A percentile compares a stretch with the other conserved stretches of the same genome.
These are phyloP conservation scores for Stenopsyche tienmushanensis DNA, from an alignment of 1,140 invertebrate species.

Conservation along the genomic window DNA sequence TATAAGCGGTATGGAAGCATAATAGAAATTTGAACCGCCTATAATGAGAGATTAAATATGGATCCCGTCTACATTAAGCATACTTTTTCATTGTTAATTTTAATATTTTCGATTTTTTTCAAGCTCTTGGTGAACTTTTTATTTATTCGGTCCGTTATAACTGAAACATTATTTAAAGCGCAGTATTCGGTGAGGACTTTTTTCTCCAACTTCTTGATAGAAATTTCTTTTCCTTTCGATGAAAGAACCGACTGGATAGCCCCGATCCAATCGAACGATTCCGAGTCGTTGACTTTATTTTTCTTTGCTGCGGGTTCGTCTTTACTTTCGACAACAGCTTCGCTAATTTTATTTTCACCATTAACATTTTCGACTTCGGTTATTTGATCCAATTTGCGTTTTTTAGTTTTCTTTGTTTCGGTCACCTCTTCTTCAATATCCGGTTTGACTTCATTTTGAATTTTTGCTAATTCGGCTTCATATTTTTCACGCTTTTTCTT, in stretches of 20 bases:
- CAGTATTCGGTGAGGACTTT: constrained; percentile 37
- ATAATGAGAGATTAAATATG: too few species aligned
- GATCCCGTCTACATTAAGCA: too few species aligned
- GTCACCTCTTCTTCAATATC: constrained; percentile 38
- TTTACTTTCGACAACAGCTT: constrained; percentile 13
- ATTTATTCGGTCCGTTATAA: constrained; percentile 28
- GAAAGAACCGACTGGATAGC: constrained; percentile 25
- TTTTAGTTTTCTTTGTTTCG: constrained; percentile 43
- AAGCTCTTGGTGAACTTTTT: constrained; percentile 37
- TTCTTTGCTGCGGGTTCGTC: constrained; percentile 30
- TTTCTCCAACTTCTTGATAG: constrained; percentile 38
- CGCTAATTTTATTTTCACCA: neutral
- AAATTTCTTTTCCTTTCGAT: constrained; percentile 32
- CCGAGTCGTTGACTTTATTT: constrained; percentile 21
- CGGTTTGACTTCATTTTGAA: constrained; percentile 2
- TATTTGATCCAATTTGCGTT: constrained; percentile 51
- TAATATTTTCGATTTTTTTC: constrained; percentile 33
- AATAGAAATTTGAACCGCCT: too few species aligned
- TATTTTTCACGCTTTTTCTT: constrained; percentile 56
- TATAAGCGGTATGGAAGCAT: too few species aligned
- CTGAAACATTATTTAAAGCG: constrained; percentile 5
- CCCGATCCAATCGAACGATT: constrained; percentile 24
- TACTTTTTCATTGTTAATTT: constrained; percentile 16
- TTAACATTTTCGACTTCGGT: constrained; percentile 46
- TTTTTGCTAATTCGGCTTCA: constrained; percentile 51